Evolutionary conservation across 2,888 invertebrate genomes (phyloP), one percentile per base, ranked within the genome.

Genomic region (Leucoptera coffeella): DNA sequence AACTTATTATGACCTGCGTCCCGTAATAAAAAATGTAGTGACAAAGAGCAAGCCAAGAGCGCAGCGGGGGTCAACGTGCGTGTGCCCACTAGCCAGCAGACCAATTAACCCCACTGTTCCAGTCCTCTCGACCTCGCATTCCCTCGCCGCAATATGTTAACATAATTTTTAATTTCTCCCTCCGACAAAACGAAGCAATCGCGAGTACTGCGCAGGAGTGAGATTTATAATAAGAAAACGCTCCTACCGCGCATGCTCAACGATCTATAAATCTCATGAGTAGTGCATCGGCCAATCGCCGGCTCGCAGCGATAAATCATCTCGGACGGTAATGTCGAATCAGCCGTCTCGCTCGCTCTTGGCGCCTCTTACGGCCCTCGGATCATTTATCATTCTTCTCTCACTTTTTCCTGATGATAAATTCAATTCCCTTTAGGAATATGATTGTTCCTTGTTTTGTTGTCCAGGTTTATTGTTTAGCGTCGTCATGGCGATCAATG

Each of bases 301-400:
- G 67, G 67, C 58, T 61, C 65, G 65, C 64, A 64, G 51, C 64
- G 50, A 69, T 69, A 65, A 65, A 69, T 69, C 67, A 69, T 65
- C 58, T 53, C 55, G 49, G 58, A 60, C 59, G 53, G 55, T 55
- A 43, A 46, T 48, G 50, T 54, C 52, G 60, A 50, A 50, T 39
- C 41, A n/a, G 33, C 49, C 38, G 38, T 61, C 64, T 43, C 56
- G 35, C 60, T 67, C 54, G 39, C 59, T 47, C 67, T 38, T 48
- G 41, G 31, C 35, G 35, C 33, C 36, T 32, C 42, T 43, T 45
- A 47, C 43, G 43, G 42, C 38, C 40, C 38, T 41, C 36, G 40
- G 51, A 60, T 65, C 64, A 67, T 69, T 69, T 65, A 69, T 69
- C 65, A 67, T 64, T 56, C 51, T 50, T 54, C 56, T 65, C 64